Evolutionary conservation across 2,888 invertebrate species (phyloP), one percentile per base, ranked within the genome.

Genomic region (Laspeyria flexula): DNA sequence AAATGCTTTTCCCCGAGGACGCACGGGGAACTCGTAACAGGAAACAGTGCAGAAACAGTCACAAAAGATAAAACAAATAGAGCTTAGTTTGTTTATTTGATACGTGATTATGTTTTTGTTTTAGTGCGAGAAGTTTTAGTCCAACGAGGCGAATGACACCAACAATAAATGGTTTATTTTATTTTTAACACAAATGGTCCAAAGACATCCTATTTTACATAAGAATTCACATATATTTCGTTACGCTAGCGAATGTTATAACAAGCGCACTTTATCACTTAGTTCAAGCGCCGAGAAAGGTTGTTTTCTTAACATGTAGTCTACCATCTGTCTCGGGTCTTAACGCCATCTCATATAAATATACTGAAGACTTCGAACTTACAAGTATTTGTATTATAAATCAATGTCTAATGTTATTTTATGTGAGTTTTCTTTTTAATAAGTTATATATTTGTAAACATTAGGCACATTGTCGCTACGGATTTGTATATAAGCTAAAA

Each of bases 171-270:
- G n/a, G 38, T n/a, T 0, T 2, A 5, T 25, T 25, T 21, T 25
- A 38, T 25, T 38, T 25, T 13, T 11, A 30, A 27, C n/a, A 3
- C 3, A n/a, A 5, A 5, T 30, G 2, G 30, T 12, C 30, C n/a
- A 11, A 30, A 30, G 11, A 30, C n/a, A 34, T 3, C 11, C 6
- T 43, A 4, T 35, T 43, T 12, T 55, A 67, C 51, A 59, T 55
- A 55, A 33, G 33, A 49, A 35, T 34, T n/a, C 45, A 15, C 15
- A 33, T 7, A 37, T 59, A 47, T 59, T 67, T 58, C 45, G 55
- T 49, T 44, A 55, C 59, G 30, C 49, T 49, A 52, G 52, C 34
- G 49, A 48, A 43, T 67, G 37, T 68, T 59, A 63, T 59, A 63
- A 64, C 51, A 40, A 35, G 47, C 34, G 42, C 43, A 67, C 55